Evolutionary conservation across 2,888 invertebrate species (phyloP), one percentile per base, ranked within the genome.

Genomic region (Clunio marinus): DNA sequence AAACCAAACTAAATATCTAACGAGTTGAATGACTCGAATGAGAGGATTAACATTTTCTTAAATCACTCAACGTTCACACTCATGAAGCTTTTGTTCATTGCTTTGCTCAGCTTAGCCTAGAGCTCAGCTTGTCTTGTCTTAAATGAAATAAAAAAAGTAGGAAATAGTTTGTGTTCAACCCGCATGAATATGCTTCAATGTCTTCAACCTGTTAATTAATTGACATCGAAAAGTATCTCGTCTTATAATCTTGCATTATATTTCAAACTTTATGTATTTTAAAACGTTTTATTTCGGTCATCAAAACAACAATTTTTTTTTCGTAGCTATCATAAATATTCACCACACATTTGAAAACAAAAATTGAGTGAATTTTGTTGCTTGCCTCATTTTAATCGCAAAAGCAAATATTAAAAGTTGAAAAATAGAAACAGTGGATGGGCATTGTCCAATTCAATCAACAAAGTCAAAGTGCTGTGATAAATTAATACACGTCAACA

Each of bases 221-320:
- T 41, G 41, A 41, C 41, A 41, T 41, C 41, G 15, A n/a, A n/a
- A n/a, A n/a, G n/a, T n/a, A 41, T 41, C 41, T 41, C 41, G n/a
- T n/a, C n/a, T n/a, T 41, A n/a, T 41, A 41, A 41, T 41, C 41
- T 41, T 41, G 41, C 41, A n/a, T 15, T n/a, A 41, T 41, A 5
- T 15, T 10, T 41, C 10, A 41, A n/a, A n/a, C n/a, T n/a, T n/a
- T n/a, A n/a, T n/a, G n/a, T n/a, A n/a, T n/a, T n/a, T n/a, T n/a
- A n/a, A n/a, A n/a, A n/a, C n/a, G n/a, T n/a, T n/a, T n/a, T 3
- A 41, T n/a, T 41, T 41, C 41, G 41, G 41, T n/a, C n/a, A n/a
- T n/a, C n/a, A n/a, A n/a, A n/a, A n/a, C n/a, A n/a, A n/a, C n/a
- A n/a, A n/a, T n/a, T n/a, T n/a, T n/a, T n/a, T n/a, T n/a, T n/a